These are phyloP conservation scores for Shargacucullia verbasci DNA, from an alignment of 2,888 invertebrate genomes.

Conservation along the genomic window DNA sequence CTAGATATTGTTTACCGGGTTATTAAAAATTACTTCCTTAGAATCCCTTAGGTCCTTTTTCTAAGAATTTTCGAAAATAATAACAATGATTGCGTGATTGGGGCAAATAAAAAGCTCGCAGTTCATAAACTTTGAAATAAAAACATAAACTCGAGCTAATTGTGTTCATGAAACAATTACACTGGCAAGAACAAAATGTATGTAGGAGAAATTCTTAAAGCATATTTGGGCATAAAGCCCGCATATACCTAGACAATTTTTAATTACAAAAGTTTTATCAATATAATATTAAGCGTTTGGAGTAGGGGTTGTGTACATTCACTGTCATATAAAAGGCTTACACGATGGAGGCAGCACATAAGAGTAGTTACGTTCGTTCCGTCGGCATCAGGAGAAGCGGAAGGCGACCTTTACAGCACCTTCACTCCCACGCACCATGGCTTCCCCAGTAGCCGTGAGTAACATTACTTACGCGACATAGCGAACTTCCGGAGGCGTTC, in stretches of 20 bases:
- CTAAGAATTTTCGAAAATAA: too few species aligned
- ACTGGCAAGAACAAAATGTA: constrained; percentile 2
- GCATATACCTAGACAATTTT: constrained; percentile 36
- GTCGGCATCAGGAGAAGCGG: constrained; percentile 63
- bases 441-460: constrained; percentile 82
- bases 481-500: constrained; percentile 43
- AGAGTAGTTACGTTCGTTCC: constrained; percentile 69
- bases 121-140: constrained; percentile 11
- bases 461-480: constrained; percentile 50
- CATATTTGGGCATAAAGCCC: constrained; percentile 24
- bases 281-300: constrained; percentile 61
- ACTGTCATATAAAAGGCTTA: constrained; percentile 83
- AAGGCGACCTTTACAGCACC: constrained; percentile 58
- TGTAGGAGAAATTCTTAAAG: constrained; percentile 21
- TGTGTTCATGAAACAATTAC: constrained; percentile 20
- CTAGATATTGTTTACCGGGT: too few species aligned
- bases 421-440: constrained; percentile 75
- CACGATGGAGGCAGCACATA: constrained; percentile 64
- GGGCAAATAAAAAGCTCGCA: constrained; percentile 4
- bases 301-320: constrained; percentile 83
- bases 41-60: too few species aligned
- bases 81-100: constrained; percentile 6
- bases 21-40: too few species aligned
- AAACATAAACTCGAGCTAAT: constrained; percentile 3
- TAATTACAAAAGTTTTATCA: constrained; percentile 60